These are phyloP conservation scores for Oscheius sp. DNA, from an alignment of 2,888 invertebrate species.

Conservation along the genomic window DNA sequence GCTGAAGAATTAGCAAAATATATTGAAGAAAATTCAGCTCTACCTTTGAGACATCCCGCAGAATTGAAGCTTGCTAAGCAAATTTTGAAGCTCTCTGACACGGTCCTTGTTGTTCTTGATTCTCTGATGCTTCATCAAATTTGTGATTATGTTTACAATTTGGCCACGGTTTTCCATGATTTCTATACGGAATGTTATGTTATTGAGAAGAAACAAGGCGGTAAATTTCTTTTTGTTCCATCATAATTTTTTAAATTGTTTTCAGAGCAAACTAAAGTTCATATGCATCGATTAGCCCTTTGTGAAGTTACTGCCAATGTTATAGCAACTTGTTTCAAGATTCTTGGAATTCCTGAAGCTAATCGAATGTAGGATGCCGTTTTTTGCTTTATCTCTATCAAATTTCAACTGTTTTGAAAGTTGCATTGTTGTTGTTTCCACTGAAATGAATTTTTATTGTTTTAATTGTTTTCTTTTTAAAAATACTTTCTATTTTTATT, in stretches of 20 bases:
- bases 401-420: not conserved
- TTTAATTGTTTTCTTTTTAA: no score
- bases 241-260: not conserved
- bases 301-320: slow-evolving; percentile 91
- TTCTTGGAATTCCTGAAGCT: slow-evolving; percentile 91
- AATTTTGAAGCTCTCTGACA: slow-evolving; percentile 87
- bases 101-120: slow-evolving; percentile 84
- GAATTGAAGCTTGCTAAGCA: slow-evolving; percentile 93
- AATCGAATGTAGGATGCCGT: slow-evolving; percentile 83
- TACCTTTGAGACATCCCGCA: slow-evolving; percentile 84
- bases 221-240: slow-evolving; percentile 27
- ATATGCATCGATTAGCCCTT: slow-evolving; percentile 87
- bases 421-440: not conserved
- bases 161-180: slow-evolving; percentile 91
- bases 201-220: slow-evolving; percentile 84
- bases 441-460: no score
- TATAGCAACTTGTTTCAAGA: slow-evolving; percentile 87
- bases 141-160: slow-evolving; percentile 94
- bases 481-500: no score
- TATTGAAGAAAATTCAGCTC: slow-evolving; percentile 78
- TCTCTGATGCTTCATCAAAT: slow-evolving; percentile 75
- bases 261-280: slow-evolving; percentile 76
- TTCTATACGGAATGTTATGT: slow-evolving; percentile 98
- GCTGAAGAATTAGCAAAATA: slow-evolving; percentile 77
- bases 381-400: not conserved